Percentiles rank a stretch among this genome's conserved stretches.
Conservation (phyloP, 30 jellyfish, hydroid and myxozoan species). For the Chrysaora quinquecirrha region DNA sequence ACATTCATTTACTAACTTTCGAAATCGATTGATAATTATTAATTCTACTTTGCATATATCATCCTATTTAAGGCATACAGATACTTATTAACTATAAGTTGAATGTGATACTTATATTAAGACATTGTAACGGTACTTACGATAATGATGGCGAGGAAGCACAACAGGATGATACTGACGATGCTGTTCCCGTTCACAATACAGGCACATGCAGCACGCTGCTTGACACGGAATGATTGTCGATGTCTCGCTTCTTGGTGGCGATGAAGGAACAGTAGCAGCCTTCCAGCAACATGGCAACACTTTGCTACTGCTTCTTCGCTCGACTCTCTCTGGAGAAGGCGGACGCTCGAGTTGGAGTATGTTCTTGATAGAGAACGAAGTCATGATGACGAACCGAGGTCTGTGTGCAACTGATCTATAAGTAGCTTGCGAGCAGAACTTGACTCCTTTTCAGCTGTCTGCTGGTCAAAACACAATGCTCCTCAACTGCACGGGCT, state of each 20-base stretch:
- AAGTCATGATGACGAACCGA: slow-evolving; percentile 16
- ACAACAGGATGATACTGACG: slow-evolving; percentile 42
- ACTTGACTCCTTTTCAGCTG: slow-evolving; percentile 52
- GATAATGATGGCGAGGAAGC: slow-evolving; percentile 58
- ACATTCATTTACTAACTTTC: no score
- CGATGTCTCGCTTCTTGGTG: slow-evolving; percentile 40
- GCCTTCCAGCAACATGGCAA: slow-evolving; percentile 72
- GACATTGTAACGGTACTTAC: no score
- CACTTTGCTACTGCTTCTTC: slow-evolving; percentile 39
- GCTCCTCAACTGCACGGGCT: slow-evolving; percentile 61
- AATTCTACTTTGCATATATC: no score
- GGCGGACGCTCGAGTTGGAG: slow-evolving; percentile 66
- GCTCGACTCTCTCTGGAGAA: slow-evolving; percentile 66
- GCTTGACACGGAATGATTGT: slow-evolving; percentile 68
- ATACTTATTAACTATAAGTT: no score
- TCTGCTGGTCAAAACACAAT: slow-evolving; percentile 61
- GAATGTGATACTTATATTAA: no score
- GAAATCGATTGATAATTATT: no score
- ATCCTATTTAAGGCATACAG: no score
- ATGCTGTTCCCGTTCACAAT: slow-evolving; percentile 59
- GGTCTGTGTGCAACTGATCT: no score
- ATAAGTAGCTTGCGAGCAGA: not conserved
- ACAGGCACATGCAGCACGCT: slow-evolving; percentile 64
- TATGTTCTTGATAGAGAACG: slow-evolving; percentile 67
- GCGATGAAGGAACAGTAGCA: slow-evolving; percentile 12